Conservation (phyloP, 30 jellyfish, hydroid and myxozoan genomes). For the Aurelia sp. region DNA sequence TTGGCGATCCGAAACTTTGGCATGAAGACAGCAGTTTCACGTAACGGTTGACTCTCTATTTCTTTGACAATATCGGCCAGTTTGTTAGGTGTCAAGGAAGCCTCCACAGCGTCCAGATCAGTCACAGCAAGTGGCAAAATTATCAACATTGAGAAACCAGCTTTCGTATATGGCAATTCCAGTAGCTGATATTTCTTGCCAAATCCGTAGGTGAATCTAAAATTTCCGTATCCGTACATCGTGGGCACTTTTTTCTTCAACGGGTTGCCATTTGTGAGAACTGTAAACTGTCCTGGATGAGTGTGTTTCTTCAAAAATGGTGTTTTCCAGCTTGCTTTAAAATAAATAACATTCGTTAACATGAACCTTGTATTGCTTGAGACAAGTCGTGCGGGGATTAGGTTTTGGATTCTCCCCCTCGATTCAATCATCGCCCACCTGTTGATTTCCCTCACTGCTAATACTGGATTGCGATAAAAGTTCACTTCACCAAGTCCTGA, state of each 20-base stretch:
- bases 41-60: constrained; percentile 8
- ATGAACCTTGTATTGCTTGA: constrained; percentile 57
- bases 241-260: constrained; percentile 49
- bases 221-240: constrained; percentile 63
- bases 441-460: constrained; percentile 59
- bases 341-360: constrained; percentile 76
- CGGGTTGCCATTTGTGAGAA: neutral
- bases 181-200: constrained; percentile 28
- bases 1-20: constrained; percentile 73
- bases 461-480: constrained; percentile 42
- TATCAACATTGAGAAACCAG: constrained; percentile 60
- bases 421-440: constrained; percentile 71
- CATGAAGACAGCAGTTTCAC: constrained; percentile 36
- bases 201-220: constrained; percentile 18
- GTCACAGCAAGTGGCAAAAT: constrained; percentile 52
- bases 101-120: constrained; percentile 45
- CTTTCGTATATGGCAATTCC: constrained; percentile 69
- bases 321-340: constrained; percentile 75
- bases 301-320: constrained; percentile 44
- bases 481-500: constrained; percentile 63
- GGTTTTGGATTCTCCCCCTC: constrained; percentile 65
- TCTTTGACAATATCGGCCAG: neutral
- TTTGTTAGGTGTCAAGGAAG: constrained; percentile 2
- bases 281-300: constrained; percentile 9
- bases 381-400: constrained; percentile 28